Base-by-base conservation (phyloP, 2,888 invertebrate genomes). In the Thalpophila matura region DNA sequence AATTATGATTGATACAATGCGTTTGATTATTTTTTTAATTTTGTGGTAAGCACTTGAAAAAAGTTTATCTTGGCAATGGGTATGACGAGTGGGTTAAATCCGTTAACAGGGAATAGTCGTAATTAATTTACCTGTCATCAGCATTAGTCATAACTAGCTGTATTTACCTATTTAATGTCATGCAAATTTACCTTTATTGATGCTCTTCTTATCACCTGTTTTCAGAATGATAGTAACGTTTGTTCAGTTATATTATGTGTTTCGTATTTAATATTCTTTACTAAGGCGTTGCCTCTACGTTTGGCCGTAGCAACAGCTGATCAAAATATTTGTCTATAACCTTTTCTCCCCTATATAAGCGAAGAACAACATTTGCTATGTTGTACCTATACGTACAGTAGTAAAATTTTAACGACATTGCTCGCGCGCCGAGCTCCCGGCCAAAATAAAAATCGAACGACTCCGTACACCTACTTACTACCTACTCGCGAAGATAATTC, bases 401-500 rank as follows among this genome's bases (percentile, higher is more conserved):
- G 83, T 88, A 83, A 89, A 88, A 81, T 70, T 79, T 84, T 89
- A 84, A 89, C 82, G 87, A 87, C 72, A 66, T 67, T 69, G 76
- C 74, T 70, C 71, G 81, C 85, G 79, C 79, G 61, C 80, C 75
- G 67, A 65, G 69, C 73, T 78, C 73, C 71, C 60, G 73, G 77
- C 82, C 68, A 83, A 86, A 87, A 88, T 85, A 87, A 86, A 88
- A 86, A 82, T 79, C 64, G 64, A 57, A 74, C 74, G 70, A 67
- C 73, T 77, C 59, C 27, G 43, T 61, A 64, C 74, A 73, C 40
- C 45, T 61, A 59, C 60, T 53, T 68, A 64, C 53, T 24, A 55
- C 22, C 10, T 46, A n/a, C n/a, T n/a, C n/a, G 12, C 16, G 24
- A 56, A 55, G 62, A 68, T 57, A 62, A 35, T 1, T 43, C 24